Base-by-base conservation (phyloP, 2,888 invertebrate genomes). In the Lutraria lutraria region DNA sequence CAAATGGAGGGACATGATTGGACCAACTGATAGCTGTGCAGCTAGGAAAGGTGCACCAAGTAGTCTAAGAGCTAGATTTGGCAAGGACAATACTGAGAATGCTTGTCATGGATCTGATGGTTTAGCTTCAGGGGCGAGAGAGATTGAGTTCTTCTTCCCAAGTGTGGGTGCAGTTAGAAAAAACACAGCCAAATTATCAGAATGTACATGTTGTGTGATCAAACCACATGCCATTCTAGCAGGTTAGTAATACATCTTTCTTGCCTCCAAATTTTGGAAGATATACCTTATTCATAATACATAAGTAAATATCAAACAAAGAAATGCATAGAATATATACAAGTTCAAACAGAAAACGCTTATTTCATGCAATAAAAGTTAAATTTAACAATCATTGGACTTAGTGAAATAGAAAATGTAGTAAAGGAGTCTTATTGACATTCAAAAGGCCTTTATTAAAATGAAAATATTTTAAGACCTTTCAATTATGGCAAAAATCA, bases 201-300 rank as follows among this genome's bases (percentile, higher is more conserved):
- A 96, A 85, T 96, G 95, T 60, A 97, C 97, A 8, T 97, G 97
- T 90, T 98, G 98, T 95, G 97, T 99, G 85, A 98, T 99, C 81
- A 99, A 99, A 96, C 99, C 99, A 0, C 99, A 99, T 96, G 98
- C 98, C 19, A 97, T 99, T 10, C 97, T 98, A 92, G 98, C 98
- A 95, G 98, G 98, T 95, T 97, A 97, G 94, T 81, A 21, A 15
- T 52, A 43, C 31, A 68, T 68, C 12, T 53, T 53, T 53, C 10
- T 53, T 53, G n/a, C n/a, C n/a, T n/a, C n/a, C n/a, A n/a, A n/a
- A n/a, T n/a, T n/a, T n/a, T n/a, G n/a, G n/a, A n/a, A n/a, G n/a
- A n/a, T n/a, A n/a, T n/a, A n/a, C n/a, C n/a, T n/a, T n/a, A n/a
- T n/a, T n/a, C n/a, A n/a, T n/a, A n/a, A n/a, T n/a, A n/a, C n/a